Evolutionary conservation across 37 sponge, comb jelly and placozoan genomes (phyloP), one percentile per base, ranked within the genome.

Genomic region (Amphimedon queenslandica): DNA sequence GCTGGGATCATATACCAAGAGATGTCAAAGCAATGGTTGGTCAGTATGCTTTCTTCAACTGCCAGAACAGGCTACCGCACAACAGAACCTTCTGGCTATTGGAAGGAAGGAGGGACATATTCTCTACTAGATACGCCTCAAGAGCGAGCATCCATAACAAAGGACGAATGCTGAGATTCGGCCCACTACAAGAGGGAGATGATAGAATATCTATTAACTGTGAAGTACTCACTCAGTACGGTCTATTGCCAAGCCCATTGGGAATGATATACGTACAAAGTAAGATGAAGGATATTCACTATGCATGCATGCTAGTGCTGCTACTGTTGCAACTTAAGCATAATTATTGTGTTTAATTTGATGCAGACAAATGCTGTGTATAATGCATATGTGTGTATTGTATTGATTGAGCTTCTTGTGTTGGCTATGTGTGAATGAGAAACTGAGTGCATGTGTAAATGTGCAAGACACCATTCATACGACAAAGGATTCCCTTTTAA

Each of bases 261-360:
- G 83, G 69, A 16, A 82, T 42, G 30, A 76, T 82, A 16, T 27
- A 64, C 36, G 70, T 76, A 29, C 32, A 47, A 4, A 42, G 83
- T 76, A 43, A 82, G 83, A n/a, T n/a, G n/a, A n/a, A n/a, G n/a
- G n/a, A n/a, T n/a, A n/a, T n/a, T n/a, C n/a, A n/a, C n/a, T 58
- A n/a, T 2, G 51, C 51, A 8, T 47, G 51, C 51, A 47, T 13
- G 8, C 8, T 47, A n/a, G n/a, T n/a, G n/a, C n/a, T n/a, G n/a
- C n/a, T n/a, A n/a, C n/a, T n/a, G n/a, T n/a, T n/a, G n/a, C n/a
- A n/a, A n/a, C n/a, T n/a, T n/a, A n/a, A n/a, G n/a, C n/a, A n/a
- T n/a, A n/a, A n/a, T n/a, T n/a, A n/a, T n/a, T n/a, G n/a, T n/a
- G n/a, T n/a, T n/a, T n/a, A n/a, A n/a, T n/a, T n/a, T n/a, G n/a